phyloP scores from a whole-genome alignment of 2,797 vertebrate genomes.

The Sebastolobus altivelis region DNA sequence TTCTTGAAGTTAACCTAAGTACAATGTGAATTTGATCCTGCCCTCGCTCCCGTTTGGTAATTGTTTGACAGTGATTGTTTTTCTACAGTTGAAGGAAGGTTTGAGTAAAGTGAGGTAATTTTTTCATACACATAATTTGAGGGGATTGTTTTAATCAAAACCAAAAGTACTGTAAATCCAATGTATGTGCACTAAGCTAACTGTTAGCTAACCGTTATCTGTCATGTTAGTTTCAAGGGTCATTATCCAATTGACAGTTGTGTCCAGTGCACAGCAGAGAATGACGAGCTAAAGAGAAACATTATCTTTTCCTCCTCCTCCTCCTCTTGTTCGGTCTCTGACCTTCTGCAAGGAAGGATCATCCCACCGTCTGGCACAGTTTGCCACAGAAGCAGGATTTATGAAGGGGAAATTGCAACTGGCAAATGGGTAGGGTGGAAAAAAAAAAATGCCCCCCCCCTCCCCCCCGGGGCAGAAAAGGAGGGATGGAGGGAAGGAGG shows the following conservation, averaged over 20 bases:
- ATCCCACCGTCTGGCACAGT: slow-evolving; percentile 77
- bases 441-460: slow-evolving; percentile 18
- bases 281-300: slow-evolving; percentile 59
- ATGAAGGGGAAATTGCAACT: slow-evolving; percentile 84
- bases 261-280: slow-evolving; percentile 34
- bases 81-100: background rate
- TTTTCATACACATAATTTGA: background rate
- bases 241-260: slow-evolving; percentile 18
- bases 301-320: slow-evolving; percentile 60
- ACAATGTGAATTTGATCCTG: slow-evolving; percentile 9
- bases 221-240: slow-evolving; percentile 24
- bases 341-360: slow-evolving; percentile 74
- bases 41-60: slow-evolving; percentile 1
- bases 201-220: slow-evolving; percentile 12
- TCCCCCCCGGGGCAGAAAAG: slow-evolving; percentile 48
- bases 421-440: slow-evolving; percentile 75
- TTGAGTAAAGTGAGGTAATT: background rate
- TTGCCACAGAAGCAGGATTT: slow-evolving; percentile 82
- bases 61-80: slow-evolving; percentile 4
- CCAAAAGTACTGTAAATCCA: background rate
- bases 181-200: background rate
- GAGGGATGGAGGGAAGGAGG: slow-evolving; percentile 37
- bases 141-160: slow-evolving; percentile 5
- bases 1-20: background rate
- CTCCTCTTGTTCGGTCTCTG: slow-evolving; percentile 68